A percentile compares a stretch with the other conserved stretches of the same genome.
These are phyloP conservation scores for Peromyscus maniculatus DNA, from an alignment of 2,113 vertebrate species.

Conservation along the genomic window DNA sequence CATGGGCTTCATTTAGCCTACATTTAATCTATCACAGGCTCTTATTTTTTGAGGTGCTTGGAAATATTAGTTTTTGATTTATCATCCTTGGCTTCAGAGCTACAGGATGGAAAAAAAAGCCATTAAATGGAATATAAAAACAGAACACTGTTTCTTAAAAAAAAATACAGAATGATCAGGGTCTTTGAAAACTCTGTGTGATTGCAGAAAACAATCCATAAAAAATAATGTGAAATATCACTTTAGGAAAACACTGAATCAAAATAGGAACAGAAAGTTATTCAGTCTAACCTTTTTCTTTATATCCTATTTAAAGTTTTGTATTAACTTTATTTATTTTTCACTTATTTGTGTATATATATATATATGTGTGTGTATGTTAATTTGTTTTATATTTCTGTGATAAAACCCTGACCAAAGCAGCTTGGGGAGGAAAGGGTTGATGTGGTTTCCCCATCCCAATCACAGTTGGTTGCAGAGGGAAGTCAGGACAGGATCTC, in stretches of 20 bases:
- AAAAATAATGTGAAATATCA: not conserved
- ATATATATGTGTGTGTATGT: not conserved
- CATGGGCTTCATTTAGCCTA: slow-evolving; percentile 79
- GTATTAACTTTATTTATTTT: not conserved
- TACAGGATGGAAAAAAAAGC: not conserved
- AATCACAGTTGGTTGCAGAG: not conserved
- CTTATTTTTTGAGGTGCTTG: slow-evolving; percentile 77
- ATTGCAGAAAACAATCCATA: not conserved
- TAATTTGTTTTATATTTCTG: not conserved
- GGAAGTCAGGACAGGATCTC: not conserved
- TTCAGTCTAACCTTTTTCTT: not conserved
- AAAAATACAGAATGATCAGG: slow-evolving; percentile 2
- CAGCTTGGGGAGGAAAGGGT: not conserved
- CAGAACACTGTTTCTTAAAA: slow-evolving; percentile 64
- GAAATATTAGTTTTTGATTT: slow-evolving; percentile 85
- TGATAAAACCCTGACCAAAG: not conserved
- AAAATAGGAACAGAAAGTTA: slow-evolving; percentile 44
- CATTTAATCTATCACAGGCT: slow-evolving; percentile 79
- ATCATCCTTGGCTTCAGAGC: slow-evolving; percentile 65
- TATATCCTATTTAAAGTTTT: not conserved
- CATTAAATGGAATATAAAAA: slow-evolving; percentile 61
- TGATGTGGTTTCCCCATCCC: no score
- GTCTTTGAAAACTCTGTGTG: not conserved
- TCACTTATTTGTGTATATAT: not conserved
- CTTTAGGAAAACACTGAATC: slow-evolving; percentile 21